A percentile compares a stretch with the other conserved stretches of the same genome.
Evolutionary conservation across 2,888 invertebrate species (phyloP).

Genomic region (Aquatica leii): DNA sequence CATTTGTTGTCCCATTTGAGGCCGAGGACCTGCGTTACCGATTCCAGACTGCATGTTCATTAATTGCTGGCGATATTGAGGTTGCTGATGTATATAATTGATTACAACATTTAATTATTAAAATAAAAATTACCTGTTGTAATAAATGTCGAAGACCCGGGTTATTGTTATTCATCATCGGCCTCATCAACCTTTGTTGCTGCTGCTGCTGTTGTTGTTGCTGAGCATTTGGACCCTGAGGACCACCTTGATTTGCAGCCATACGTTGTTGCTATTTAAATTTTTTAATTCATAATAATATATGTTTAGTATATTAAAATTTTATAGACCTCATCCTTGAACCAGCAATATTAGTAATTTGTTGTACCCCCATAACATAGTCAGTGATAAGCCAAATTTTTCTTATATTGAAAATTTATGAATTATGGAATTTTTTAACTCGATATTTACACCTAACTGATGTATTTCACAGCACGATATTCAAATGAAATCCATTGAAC

Average conservation of each 20-base stretch:
- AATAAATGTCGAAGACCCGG: constrained; percentile 81
- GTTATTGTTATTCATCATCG: constrained; percentile 75
- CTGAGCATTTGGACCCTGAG: constrained; percentile 46
- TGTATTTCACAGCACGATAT: too few species aligned
- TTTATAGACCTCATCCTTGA: constrained; percentile 6
- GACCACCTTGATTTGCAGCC: constrained; percentile 53
- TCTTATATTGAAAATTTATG: too few species aligned
- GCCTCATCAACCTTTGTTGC: constrained; percentile 75
- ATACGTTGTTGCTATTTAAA: constrained; percentile 54
- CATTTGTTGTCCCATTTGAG: constrained; percentile 59
- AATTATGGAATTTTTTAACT: too few species aligned
- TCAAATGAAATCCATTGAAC: too few species aligned
- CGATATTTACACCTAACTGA: too few species aligned
- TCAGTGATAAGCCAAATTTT: constrained; percentile 2
- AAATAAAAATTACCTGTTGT: constrained; percentile 70
- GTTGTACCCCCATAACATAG: neutral
- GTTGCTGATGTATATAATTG: constrained; percentile 64
- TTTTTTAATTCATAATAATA: constrained; percentile 3
- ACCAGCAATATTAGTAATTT: neutral
- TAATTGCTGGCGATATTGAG: constrained; percentile 72
- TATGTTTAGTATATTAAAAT: neutral
- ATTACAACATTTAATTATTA: neutral
- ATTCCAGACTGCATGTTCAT: constrained; percentile 65
- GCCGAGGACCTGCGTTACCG: constrained; percentile 61
- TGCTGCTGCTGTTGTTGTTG: constrained; percentile 38